A percentile compares a stretch with the other conserved stretches of the same genome.
These are phyloP conservation scores for Hydrochoerus hydrochaeris DNA, from an alignment of 2,113 vertebrate genomes.

Conservation along the genomic window DNA sequence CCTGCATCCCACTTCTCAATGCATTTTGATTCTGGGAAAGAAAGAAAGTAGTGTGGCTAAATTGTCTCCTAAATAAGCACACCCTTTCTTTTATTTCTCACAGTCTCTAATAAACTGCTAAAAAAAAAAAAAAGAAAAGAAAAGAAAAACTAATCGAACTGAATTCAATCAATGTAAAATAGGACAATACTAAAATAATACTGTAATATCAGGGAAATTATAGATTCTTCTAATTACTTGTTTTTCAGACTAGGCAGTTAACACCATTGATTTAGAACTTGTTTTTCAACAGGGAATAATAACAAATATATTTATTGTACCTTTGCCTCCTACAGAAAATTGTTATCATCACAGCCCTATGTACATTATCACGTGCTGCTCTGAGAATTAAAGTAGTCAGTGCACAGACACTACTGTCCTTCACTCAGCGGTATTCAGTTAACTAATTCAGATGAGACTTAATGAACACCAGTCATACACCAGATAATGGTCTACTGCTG, in stretches of 20 bases:
- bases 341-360: not conserved
- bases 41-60: not conserved
- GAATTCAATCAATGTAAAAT: slow-evolving; percentile 42
- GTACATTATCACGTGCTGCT: not conserved
- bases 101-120: not conserved
- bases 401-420: not conserved
- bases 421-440: not conserved
- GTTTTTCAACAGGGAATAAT: slow-evolving; percentile 12
- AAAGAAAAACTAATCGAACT: not conserved
- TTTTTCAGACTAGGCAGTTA: slow-evolving; percentile 1
- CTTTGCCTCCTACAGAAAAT: not conserved
- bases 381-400: not conserved
- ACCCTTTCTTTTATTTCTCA: not conserved
- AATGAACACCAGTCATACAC: not conserved
- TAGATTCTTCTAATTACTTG: not conserved
- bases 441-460: slow-evolving; percentile 10
- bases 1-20: not conserved
- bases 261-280: slow-evolving; percentile 32
- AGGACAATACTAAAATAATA: slow-evolving; percentile 47
- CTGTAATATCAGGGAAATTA: not conserved
- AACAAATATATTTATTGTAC: not conserved
- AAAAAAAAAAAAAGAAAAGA: not conserved
- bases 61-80: not conserved
- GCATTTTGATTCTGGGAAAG: not conserved
- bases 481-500: not conserved